Conservation (phyloP, 2,113 vertebrate species). For the Eleginops maclovinus region DNA sequence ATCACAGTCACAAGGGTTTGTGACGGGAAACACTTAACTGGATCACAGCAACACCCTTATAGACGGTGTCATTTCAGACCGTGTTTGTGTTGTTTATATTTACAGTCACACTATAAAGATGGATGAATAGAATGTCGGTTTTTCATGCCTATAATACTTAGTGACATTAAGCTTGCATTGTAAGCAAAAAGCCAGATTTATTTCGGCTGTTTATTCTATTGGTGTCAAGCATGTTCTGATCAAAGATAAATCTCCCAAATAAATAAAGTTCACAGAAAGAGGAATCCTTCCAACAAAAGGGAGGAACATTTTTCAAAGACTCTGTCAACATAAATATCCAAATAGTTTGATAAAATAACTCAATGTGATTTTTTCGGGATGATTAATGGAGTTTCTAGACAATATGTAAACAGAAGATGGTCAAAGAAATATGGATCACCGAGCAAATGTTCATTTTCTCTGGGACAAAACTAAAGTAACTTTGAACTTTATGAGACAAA, state of each 20-base stretch:
- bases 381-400: background rate
- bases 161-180: background rate
- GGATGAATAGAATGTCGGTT: background rate
- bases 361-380: background rate
- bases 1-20: conserved; percentile 47
- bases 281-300: background rate
- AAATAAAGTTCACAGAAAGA: background rate
- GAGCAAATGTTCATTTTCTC: background rate
- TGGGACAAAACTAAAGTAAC: background rate
- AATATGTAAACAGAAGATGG: background rate
- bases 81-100: background rate
- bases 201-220: background rate
- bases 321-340: background rate
- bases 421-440: background rate
- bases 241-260: background rate
- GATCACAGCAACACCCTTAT: conserved; percentile 46
- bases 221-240: background rate
- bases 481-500: background rate
- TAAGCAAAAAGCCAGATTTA: background rate
- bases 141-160: background rate
- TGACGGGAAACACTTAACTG: conserved; percentile 21
- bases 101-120: background rate
- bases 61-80: background rate
- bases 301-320: background rate
- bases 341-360: background rate